Evolutionary conservation across 2,113 vertebrate species (phyloP), one percentile per base, ranked within the genome.

Genomic region (Taxidea taxus): DNA sequence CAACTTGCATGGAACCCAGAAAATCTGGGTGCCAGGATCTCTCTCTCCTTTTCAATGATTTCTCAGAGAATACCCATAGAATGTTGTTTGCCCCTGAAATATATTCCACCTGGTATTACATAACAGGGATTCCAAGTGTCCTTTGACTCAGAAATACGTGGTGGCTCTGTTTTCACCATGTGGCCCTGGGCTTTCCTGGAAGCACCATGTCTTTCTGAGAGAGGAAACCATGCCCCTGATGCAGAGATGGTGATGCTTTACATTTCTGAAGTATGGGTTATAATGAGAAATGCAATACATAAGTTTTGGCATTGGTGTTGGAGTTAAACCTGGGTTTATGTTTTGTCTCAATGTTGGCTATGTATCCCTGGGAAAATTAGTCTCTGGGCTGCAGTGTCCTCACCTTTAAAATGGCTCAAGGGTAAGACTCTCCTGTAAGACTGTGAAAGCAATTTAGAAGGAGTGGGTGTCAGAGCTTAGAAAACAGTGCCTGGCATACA

Each of bases 161-260:
- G 37, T 27, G 4, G 23, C 13, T 47, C 64, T 13, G 25, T 64
- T 90, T 75, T 44, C 7, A 51, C 25, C 58, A 21, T 16, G 25
- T 75, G 56, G 34, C 64, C 74, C 13, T 7, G 51, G 81, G 13
- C 23, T 54, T 20, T 2, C 1, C 11, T 62, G 51, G 47, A 31
- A 49, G 44, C 16, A 0, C 0, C 0, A 2, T 2, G 8, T 54
- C 42, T 18, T 47, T 15, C n/a, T 7, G 7, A 49, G 21, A 34
- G 16, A 8, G 49, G 51, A 14, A 27, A 6, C 2, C 14, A 13
- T 62, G 47, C 2, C 14, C 7, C 31, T 12, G 13, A 2, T 18
- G 29, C 29, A 42, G 39, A 16, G 42, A n/a, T 7, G 12, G 10
- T 5, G 7, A 0, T 7, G 20, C 10, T 9, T 58, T 29, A 0